Percentiles rank a stretch among this genome's conserved stretches.
phyloP scores from a whole-genome alignment of 2,797 vertebrate genomes.

The Graptemys geographica region DNA sequence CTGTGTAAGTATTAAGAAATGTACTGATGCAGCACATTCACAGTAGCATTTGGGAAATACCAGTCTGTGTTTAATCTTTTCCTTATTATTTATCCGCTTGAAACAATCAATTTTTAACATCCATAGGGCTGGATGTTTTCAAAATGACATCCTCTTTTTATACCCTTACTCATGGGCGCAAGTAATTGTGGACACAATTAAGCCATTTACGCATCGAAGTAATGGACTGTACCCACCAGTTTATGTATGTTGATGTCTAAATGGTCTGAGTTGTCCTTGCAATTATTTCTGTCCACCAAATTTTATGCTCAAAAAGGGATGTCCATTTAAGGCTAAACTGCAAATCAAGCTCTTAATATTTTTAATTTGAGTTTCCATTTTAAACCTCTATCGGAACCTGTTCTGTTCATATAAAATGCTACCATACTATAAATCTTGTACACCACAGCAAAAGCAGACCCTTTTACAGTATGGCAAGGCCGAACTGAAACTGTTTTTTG shows the following conservation, averaged over 20 bases:
- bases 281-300: neutral
- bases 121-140: neutral
- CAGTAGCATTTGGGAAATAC: neutral
- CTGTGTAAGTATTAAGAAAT: conserved; percentile 1
- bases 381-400: neutral
- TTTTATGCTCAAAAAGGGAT: neutral
- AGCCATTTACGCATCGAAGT: neutral
- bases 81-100: neutral
- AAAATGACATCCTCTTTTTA: neutral
- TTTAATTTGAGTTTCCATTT: conserved; percentile 38
- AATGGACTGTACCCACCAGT: neutral
- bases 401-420: conserved; percentile 32
- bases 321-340: neutral
- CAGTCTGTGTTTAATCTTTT: neutral
- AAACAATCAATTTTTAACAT: neutral
- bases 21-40: neutral
- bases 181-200: neutral
- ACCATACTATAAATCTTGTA: neutral
- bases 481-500: conserved; percentile 43
- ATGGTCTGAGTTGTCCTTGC: neutral
- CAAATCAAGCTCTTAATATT: neutral
- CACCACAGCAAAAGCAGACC: neutral
- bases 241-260: neutral
- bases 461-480: neutral
- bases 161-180: neutral